Evolutionary conservation across 2,797 vertebrate species (phyloP), one percentile per base, ranked within the genome.

Genomic region (Heterohyrax brucei): DNA sequence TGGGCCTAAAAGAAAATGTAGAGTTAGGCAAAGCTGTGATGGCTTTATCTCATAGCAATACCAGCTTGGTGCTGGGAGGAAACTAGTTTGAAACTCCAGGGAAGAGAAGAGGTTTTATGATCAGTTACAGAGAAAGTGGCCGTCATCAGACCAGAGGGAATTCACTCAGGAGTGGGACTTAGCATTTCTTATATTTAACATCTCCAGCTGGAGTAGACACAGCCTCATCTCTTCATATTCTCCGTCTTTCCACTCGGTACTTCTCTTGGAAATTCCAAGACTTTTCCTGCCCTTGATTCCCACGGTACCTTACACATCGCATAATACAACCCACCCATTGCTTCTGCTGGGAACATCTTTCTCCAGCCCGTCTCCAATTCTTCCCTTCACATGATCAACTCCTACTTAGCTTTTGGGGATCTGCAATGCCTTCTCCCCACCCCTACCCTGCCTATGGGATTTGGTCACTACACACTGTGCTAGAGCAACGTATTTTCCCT

Each of bases 271-370:
- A 68, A 30, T 72, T 62, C 68, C 21, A 13, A 2, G 62, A 50
- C 50, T 22, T 10, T 6, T 9, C 5, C 12, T 66, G 5, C 12
- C 76, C 30, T 61, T 24, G 26, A 9, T 62, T 61, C 46, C 53
- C 16, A 19, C 3, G 21, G 1, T 26, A 18, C 19, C 10, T 24
- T 46, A 21, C 4, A 12, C 8, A 44, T 9, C 0, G 6, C 30
- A 13, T 21, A 48, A 24, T 3, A 48, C 16, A 61, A 12, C 13
- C 24, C 5, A n/a, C 19, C 59, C 10, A 21, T 12, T 50, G 44
- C 19, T 94, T 85, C 64, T 73, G 30, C 61, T 1, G 24, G 24
- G 1, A 76, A 0, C 39, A 14, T 59, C 62, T 61, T 95, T 61
- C 21, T 28, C 50, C 9, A 8, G 4, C 39, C 4, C 0, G 8